Evolutionary conservation across 2,888 invertebrate genomes (phyloP).

Genomic region (Escarpia spicata): DNA sequence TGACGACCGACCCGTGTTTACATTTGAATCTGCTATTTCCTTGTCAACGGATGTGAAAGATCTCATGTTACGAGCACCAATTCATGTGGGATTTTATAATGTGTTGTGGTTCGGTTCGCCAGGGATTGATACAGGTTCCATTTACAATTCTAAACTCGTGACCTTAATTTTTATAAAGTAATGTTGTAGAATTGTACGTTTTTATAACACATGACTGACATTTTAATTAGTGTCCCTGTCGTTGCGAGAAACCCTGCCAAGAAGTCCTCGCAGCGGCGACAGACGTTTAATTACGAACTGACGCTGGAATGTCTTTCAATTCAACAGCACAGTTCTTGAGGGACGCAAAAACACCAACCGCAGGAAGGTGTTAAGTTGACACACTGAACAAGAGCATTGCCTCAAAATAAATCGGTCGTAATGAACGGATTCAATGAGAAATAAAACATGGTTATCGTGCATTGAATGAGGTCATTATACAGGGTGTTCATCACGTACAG

Average conservation of each 20-base stretch:
- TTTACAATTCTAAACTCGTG: background rate
- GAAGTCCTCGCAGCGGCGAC: background rate
- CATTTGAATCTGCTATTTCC: background rate
- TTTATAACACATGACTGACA: background rate
- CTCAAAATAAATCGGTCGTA: background rate
- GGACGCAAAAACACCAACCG: background rate
- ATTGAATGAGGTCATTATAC: background rate
- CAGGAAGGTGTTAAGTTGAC: background rate
- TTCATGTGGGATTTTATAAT: background rate
- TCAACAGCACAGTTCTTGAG: background rate
- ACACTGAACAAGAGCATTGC: background rate
- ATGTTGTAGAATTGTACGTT: background rate
- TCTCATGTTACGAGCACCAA: background rate
- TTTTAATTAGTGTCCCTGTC: background rate
- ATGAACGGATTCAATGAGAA: background rate
- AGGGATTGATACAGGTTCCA: background rate
- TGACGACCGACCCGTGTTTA: background rate
- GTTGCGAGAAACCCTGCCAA: background rate
- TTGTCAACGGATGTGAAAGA: background rate
- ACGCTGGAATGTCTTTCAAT: background rate
- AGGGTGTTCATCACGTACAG: background rate
- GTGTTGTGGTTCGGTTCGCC: background rate
- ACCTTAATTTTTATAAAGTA: background rate
- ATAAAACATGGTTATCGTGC: background rate
- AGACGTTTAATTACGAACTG: constrained; percentile 1